These are phyloP conservation scores for Zingel zingel DNA, from an alignment of 2,113 vertebrate genomes.

Conservation along the genomic window DNA sequence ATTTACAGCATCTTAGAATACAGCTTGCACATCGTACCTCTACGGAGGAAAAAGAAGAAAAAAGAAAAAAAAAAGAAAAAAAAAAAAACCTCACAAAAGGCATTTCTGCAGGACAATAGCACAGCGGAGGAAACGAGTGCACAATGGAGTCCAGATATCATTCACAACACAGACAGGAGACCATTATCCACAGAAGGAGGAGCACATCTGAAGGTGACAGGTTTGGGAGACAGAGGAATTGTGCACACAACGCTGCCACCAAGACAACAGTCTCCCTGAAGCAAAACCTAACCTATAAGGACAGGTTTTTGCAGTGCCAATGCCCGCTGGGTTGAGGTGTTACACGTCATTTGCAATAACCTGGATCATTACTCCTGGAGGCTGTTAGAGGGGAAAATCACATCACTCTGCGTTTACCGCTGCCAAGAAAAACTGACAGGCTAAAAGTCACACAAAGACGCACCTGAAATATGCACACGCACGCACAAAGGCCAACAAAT, in stretches of 20 bases:
- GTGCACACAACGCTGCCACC: conserved; percentile 50
- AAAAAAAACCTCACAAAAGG: conserved; percentile 60
- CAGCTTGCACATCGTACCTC: conserved; percentile 55
- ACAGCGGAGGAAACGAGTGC: conserved; percentile 42
- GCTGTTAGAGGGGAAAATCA: conserved; percentile 72
- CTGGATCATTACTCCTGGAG: conserved; percentile 77
- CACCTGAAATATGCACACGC: not conserved
- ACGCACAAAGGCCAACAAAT: conserved; percentile 7
- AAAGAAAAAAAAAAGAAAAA: conserved; percentile 15
- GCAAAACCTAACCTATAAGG: conserved; percentile 54
- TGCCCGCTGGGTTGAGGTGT: conserved; percentile 75
- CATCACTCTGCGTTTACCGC: conserved; percentile 63
- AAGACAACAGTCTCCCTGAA: conserved; percentile 59
- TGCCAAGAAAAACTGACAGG: conserved; percentile 67
- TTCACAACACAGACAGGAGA: conserved; percentile 76
- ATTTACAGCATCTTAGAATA: conserved; percentile 64
- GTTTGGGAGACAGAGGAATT: conserved; percentile 49
- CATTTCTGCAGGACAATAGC: conserved; percentile 66
- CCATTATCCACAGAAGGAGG: conserved; percentile 70
- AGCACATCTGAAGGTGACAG: conserved; percentile 66
- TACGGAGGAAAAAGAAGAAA: not conserved
- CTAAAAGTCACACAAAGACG: conserved; percentile 56
- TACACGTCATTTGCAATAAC: conserved; percentile 76
- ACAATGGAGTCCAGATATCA: conserved; percentile 78
- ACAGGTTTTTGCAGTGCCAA: conserved; percentile 50